Evolutionary conservation across 1,140 invertebrate genomes (phyloP).

Genomic region (Myzus persicae): DNA sequence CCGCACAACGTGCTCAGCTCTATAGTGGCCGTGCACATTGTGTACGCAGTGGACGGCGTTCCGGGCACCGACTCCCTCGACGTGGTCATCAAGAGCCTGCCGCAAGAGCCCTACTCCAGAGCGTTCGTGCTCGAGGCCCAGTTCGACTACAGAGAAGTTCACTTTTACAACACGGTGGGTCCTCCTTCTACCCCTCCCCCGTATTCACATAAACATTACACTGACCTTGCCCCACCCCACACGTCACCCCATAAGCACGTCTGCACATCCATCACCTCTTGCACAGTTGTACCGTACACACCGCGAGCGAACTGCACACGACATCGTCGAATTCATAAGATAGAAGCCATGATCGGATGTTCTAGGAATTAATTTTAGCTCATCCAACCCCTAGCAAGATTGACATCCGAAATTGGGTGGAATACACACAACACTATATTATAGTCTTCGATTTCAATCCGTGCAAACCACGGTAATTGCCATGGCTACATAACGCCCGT

Average conservation of each 20-base stretch:
- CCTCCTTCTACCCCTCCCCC: too few species aligned
- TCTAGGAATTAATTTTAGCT: not conserved
- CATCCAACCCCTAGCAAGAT: not conserved
- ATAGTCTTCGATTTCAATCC: not conserved
- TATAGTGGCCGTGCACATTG: constrained; percentile 55
- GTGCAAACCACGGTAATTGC: not conserved
- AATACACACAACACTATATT: too few species aligned
- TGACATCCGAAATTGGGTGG: too few species aligned
- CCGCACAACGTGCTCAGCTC: constrained; percentile 60
- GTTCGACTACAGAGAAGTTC: constrained; percentile 82
- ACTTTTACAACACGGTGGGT: constrained; percentile 80
- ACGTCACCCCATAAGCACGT: not conserved
- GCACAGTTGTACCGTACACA: not conserved
- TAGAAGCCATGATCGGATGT: not conserved
- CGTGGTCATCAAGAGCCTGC: constrained; percentile 79
- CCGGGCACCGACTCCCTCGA: constrained; percentile 64
- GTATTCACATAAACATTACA: not conserved
- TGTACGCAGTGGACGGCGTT: constrained; percentile 41
- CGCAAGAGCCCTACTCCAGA: constrained; percentile 76
- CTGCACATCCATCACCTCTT: not conserved
- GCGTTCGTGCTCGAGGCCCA: constrained; percentile 82
- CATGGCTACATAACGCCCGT: constrained; percentile 23
- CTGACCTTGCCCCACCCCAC: not conserved
- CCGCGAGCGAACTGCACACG: too few species aligned
- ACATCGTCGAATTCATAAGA: not conserved